A percentile compares a stretch with the other conserved stretches of the same genome.
Evolutionary conservation across 2,888 invertebrate genomes (phyloP).

Genomic region (Phytoseiulus persimilis): DNA sequence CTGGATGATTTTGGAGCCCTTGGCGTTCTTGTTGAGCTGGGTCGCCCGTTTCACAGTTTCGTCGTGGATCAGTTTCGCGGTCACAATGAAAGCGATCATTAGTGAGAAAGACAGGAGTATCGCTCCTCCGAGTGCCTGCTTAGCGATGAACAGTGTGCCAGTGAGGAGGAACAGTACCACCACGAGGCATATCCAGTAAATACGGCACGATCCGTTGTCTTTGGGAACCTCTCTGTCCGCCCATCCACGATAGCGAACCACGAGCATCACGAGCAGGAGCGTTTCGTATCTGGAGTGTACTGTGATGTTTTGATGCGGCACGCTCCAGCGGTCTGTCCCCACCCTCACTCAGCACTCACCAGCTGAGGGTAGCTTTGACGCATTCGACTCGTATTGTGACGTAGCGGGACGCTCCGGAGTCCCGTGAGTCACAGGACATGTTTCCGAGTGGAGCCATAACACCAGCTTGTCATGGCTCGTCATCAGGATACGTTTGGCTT

Average conservation of each 20-base stretch:
- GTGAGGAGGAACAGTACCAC: too few species aligned
- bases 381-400: background rate
- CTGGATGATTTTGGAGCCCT: background rate
- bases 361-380: background rate
- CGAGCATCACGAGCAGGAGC: background rate
- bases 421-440: background rate
- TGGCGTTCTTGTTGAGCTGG: background rate
- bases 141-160: too few species aligned
- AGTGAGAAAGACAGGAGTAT: background rate
- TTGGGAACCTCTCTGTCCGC: too few species aligned
- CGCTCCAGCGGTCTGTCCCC: background rate
- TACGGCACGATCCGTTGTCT: too few species aligned
- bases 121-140: too few species aligned
- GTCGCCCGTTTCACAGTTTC: background rate
- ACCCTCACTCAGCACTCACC: background rate
- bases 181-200: too few species aligned
- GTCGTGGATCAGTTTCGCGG: background rate
- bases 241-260: too few species aligned
- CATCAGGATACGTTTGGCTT: background rate
- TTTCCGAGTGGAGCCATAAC: background rate
- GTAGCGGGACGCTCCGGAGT: background rate
- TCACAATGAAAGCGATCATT: background rate
- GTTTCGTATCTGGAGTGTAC: background rate
- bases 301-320: background rate
- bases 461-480: background rate